These are phyloP conservation scores for Callyntrura guangdongensis DNA, from an alignment of 2,888 invertebrate genomes.

Conservation along the genomic window DNA sequence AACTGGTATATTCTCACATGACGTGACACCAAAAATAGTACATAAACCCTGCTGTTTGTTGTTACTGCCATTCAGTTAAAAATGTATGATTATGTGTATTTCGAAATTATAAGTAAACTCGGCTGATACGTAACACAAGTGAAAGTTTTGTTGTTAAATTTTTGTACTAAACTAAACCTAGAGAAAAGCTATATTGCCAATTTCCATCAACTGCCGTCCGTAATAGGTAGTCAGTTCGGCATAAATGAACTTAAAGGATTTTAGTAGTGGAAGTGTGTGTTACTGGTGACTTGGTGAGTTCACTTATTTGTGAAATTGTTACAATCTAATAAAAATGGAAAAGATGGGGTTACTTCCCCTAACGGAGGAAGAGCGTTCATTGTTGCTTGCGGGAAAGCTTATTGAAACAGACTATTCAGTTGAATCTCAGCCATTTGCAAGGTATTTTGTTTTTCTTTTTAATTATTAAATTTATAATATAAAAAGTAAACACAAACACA, in stretches of 20 bases:
- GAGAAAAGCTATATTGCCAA: not conserved
- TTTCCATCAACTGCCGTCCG: too few relatives aligned
- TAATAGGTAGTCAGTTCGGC: too few relatives aligned
- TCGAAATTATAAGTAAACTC: too few relatives aligned
- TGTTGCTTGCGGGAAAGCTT: conserved; percentile 90
- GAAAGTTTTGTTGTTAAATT: too few relatives aligned
- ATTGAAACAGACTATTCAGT: conserved; percentile 93
- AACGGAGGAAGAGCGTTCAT: conserved; percentile 89
- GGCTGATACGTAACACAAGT: too few relatives aligned
- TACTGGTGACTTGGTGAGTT: conserved; percentile 49
- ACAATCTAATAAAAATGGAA: conserved; percentile 74
- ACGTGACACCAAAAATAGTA: too few relatives aligned
- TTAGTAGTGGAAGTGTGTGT: not conserved
- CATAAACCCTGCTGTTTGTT: not conserved
- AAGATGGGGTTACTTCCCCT: conserved; percentile 90
- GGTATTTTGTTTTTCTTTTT: conserved; percentile 87
- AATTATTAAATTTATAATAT: too few relatives aligned
- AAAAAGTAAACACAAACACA: too few relatives aligned
- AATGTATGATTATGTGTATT: not conserved
- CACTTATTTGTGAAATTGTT: not conserved
- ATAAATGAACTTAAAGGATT: not conserved
- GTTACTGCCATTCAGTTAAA: conserved; percentile 21
- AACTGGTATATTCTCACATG: too few relatives aligned
- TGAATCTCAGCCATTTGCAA: conserved; percentile 94
- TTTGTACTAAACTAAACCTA: too few relatives aligned